These are phyloP conservation scores for Drosophila gunungcola DNA, from an alignment of 1,140 invertebrate species.

Conservation along the genomic window DNA sequence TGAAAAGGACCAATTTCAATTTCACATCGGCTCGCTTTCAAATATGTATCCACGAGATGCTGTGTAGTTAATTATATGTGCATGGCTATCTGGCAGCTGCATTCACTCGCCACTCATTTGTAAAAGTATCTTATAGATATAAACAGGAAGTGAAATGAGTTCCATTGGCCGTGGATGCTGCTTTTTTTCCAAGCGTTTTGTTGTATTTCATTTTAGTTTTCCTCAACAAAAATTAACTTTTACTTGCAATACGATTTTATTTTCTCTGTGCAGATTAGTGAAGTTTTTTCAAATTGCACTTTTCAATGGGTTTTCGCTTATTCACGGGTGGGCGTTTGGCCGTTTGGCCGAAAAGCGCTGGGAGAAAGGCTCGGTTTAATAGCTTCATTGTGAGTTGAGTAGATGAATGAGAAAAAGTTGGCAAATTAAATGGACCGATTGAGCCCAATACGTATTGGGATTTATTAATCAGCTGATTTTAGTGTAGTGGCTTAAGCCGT, in stretches of 20 bases:
- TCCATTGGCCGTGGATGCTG: slow-evolving; percentile 34
- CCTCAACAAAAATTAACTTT: slow-evolving; percentile 52
- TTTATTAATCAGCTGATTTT: slow-evolving; percentile 20
- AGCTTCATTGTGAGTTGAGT: slow-evolving; percentile 35
- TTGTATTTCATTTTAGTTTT: slow-evolving; percentile 44
- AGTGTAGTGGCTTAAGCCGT: background rate
- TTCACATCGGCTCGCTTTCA: slow-evolving; percentile 70
- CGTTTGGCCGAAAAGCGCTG: slow-evolving; percentile 16
- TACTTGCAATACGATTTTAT: slow-evolving; percentile 46
- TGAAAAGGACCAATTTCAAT: slow-evolving; percentile 80
- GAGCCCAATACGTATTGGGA: slow-evolving; percentile 22
- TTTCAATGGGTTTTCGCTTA: slow-evolving; percentile 32
- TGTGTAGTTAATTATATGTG: slow-evolving; percentile 65
- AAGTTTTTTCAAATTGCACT: slow-evolving; percentile 44
- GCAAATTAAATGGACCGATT: slow-evolving; percentile 38
- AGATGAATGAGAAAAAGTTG: slow-evolving; percentile 33
- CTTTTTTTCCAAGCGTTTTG: slow-evolving; percentile 16
- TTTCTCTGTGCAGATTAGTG: slow-evolving; percentile 29
- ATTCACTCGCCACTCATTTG: slow-evolving; percentile 47
- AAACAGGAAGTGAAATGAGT: slow-evolving; percentile 69
- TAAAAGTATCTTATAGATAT: slow-evolving; percentile 64
- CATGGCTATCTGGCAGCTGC: slow-evolving; percentile 54
- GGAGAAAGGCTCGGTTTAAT: slow-evolving; percentile 47
- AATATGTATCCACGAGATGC: slow-evolving; percentile 58
- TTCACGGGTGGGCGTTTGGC: slow-evolving; percentile 44